A percentile compares a stretch with the other conserved stretches of the same genome.
These are phyloP conservation scores for Ranitomeya imitator DNA, from an alignment of 2,113 vertebrate genomes.

Conservation along the genomic window DNA sequence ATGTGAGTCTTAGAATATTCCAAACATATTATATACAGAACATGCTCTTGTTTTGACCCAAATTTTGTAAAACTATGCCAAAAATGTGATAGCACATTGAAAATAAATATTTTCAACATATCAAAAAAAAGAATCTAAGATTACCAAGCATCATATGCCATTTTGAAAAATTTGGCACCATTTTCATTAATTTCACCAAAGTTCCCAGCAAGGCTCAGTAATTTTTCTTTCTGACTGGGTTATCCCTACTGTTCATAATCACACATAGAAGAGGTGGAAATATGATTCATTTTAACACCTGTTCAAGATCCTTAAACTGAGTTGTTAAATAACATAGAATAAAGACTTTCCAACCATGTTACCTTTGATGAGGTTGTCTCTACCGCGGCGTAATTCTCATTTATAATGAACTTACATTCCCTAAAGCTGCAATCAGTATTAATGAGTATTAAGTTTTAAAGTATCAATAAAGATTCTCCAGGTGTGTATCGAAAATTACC, in stretches of 20 bases:
- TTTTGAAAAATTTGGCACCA: not conserved
- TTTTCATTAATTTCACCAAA: not conserved
- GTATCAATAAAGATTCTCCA: slow-evolving; percentile 59
- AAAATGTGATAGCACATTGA: too few relatives aligned
- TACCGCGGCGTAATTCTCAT: slow-evolving; percentile 38
- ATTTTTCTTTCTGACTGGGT: not conserved
- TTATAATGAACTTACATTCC: slow-evolving; percentile 55
- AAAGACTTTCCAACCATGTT: slow-evolving; percentile 31
- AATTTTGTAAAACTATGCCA: too few relatives aligned
- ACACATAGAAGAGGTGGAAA: not conserved
- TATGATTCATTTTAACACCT: slow-evolving; percentile 18
- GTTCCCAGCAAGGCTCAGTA: not conserved
- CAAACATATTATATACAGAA: too few relatives aligned
- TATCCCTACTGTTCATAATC: not conserved
- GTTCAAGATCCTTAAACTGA: not conserved
- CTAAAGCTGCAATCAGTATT: slow-evolving; percentile 58
- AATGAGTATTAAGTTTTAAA: slow-evolving; percentile 59
- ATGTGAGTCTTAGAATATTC: too few relatives aligned
- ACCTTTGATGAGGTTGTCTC: slow-evolving; percentile 53
- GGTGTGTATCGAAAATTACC: slow-evolving; percentile 58
- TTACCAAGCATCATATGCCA: not conserved
- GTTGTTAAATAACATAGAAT: slow-evolving; percentile 35
- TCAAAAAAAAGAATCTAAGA: not conserved
- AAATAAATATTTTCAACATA: not conserved
- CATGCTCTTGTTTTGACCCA: too few relatives aligned